A percentile compares a stretch with the other conserved stretches of the same genome.
Conservation (phyloP, 1,140 invertebrate species). For the Halictus rubicundus region DNA sequence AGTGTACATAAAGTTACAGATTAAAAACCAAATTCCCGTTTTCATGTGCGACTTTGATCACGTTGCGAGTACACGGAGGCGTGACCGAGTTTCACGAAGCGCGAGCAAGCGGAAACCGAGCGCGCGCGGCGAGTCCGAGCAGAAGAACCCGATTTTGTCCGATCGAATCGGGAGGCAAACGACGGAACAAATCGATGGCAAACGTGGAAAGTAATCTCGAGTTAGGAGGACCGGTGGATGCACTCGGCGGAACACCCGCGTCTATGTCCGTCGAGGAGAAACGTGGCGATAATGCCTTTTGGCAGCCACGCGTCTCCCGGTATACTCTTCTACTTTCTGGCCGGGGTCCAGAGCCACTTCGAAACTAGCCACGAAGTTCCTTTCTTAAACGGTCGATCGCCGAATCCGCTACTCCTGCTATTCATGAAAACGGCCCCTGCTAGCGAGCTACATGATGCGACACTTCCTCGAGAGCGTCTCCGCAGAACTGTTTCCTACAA, state of each 20-base stretch:
- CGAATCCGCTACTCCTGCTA: neutral
- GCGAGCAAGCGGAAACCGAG: too few species aligned
- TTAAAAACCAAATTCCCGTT: too few species aligned
- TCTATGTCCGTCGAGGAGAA: neutral
- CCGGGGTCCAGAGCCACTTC: conserved; percentile 27
- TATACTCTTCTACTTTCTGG: conserved; percentile 23
- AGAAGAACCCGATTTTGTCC: too few species aligned
- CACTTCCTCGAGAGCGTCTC: neutral
- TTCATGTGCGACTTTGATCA: neutral
- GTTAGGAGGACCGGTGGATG: neutral
- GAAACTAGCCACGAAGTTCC: conserved; percentile 13
- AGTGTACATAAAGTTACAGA: too few species aligned
- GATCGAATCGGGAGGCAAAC: neutral
- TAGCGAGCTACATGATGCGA: too few species aligned
- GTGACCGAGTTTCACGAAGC: too few species aligned
- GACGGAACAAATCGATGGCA: neutral
- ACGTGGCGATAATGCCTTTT: conserved; percentile 31
- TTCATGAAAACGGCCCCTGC: too few species aligned
- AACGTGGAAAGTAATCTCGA: neutral
- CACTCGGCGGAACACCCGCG: conserved; percentile 3
- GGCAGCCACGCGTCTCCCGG: conserved; percentile 19
- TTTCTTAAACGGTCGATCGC: conserved; percentile 35
- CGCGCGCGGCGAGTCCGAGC: too few species aligned
- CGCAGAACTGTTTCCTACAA: too few species aligned
- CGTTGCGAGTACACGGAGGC: neutral